These are phyloP conservation scores for Engystomops pustulosus DNA, from an alignment of 2,113 vertebrate genomes.

Conservation along the genomic window DNA sequence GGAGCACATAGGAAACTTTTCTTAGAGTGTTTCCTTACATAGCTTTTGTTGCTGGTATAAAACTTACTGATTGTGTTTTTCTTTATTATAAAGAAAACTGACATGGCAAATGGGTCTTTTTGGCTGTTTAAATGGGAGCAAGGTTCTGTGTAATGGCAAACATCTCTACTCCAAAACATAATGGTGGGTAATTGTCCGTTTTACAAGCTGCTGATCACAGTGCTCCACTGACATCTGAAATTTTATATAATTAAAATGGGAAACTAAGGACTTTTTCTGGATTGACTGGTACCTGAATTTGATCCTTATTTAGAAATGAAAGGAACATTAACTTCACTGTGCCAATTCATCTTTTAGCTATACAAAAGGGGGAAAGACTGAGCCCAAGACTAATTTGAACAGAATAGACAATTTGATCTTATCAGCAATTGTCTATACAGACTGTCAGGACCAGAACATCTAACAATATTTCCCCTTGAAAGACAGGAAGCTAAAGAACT, in stretches of 20 bases:
- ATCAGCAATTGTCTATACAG: slow-evolving; percentile 64
- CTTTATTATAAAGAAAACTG: too few species aligned
- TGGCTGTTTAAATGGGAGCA: background rate
- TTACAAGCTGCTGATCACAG: background rate
- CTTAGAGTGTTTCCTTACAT: too few species aligned
- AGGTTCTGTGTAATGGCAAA: background rate
- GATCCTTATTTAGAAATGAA: background rate
- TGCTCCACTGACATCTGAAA: background rate
- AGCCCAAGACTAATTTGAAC: slow-evolving; percentile 62
- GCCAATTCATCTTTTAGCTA: slow-evolving; percentile 57
- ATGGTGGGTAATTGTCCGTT: background rate
- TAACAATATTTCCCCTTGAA: slow-evolving; percentile 66
- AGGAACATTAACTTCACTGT: background rate
- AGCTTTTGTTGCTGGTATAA: too few species aligned
- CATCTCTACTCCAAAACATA: background rate
- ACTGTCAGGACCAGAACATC: slow-evolving; percentile 59
- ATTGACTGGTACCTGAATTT: background rate
- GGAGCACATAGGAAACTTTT: too few species aligned
- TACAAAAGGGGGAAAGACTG: slow-evolving; percentile 58
- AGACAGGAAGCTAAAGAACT: slow-evolving; percentile 61
- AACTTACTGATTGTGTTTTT: too few species aligned
- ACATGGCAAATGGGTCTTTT: background rate
- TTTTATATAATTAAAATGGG: background rate
- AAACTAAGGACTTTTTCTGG: background rate
- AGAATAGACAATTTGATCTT: slow-evolving; percentile 69